phyloP scores from a whole-genome alignment of 2,797 vertebrate species.

The Xenops minutus region DNA sequence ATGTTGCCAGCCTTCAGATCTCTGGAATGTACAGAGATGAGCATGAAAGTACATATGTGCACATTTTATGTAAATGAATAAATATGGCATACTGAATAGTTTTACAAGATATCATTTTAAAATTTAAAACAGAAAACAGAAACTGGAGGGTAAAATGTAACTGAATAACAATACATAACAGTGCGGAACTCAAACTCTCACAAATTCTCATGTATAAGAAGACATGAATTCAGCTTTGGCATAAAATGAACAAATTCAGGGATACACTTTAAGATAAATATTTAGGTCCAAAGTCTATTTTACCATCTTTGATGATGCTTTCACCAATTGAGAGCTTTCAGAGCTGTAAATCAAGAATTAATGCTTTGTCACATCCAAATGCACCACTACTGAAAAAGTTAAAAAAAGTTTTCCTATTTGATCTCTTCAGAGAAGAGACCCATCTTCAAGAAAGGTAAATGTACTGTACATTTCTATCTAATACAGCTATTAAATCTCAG shows the following conservation, averaged over 20 bases:
- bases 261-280: background rate
- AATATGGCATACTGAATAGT: background rate
- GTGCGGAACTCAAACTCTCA: background rate
- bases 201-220: background rate
- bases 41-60: background rate
- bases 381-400: background rate
- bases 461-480: background rate
- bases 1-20: slow-evolving; percentile 98
- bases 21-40: slow-evolving; percentile 70
- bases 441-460: background rate
- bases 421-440: background rate
- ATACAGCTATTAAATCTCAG: background rate
- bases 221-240: background rate
- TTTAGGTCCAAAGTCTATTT: background rate
- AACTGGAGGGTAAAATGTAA: background rate
- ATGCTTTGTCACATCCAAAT: background rate
- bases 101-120: background rate
- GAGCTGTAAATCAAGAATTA: background rate
- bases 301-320: background rate
- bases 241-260: background rate
- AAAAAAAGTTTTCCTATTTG: background rate
- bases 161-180: background rate
- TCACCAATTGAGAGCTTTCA: background rate
- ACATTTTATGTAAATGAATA: background rate
- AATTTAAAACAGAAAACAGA: background rate